Base-by-base conservation (phyloP, 1,140 invertebrate species). In the Leptoteleia sp. region DNA sequence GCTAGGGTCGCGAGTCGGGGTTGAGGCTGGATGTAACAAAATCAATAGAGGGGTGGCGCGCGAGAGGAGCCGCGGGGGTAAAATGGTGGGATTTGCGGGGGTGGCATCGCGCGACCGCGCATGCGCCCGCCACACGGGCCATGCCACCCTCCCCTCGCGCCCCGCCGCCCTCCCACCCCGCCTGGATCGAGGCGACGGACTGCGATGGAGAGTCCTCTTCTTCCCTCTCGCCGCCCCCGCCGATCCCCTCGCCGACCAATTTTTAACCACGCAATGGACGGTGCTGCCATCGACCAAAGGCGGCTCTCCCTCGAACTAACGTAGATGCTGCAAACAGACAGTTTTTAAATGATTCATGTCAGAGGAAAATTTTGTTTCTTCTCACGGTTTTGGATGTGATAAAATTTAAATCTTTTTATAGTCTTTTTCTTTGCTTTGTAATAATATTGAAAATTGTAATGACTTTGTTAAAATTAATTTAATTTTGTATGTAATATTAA, bases 1-100 rank as follows among this genome's bases (percentile, higher is more conserved):
- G 72, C 73, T 76, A 80, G 76, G 79, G 83, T 80, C 80, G 78
- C 65, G 73, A 72, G 68, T 72, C 67, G 78, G 80, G 81, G 73
- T 83, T 82, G 81, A 81, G 81, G 85, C 84, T 88, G 80, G 82
- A 85, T 88, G 86, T 87, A 88, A 88, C 88, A 89, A 89, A 89
- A 89, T 89, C 88, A 89, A 89, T 89, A 89, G 88, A 89, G 87
- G 88, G 88, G 87, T 88, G 87, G 87, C 81, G 82, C 84, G 84
- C 85, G 82, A 84, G 85, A 86, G 84, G 84, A 85, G 82, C 81
- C 80, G 83, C 81, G 82, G 79, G 82, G 84, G 68, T 79, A 33
- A 77, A 79, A 77, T 76, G 45, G 50, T 65, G 65, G 61, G 57
- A 62, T 43, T 50, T 35, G 62, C 48, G 78, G 70, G 79, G 73